Evolutionary conservation across 2,113 vertebrate species (phyloP), one percentile per base, ranked within the genome.

Genomic region (Gambusia affinis): DNA sequence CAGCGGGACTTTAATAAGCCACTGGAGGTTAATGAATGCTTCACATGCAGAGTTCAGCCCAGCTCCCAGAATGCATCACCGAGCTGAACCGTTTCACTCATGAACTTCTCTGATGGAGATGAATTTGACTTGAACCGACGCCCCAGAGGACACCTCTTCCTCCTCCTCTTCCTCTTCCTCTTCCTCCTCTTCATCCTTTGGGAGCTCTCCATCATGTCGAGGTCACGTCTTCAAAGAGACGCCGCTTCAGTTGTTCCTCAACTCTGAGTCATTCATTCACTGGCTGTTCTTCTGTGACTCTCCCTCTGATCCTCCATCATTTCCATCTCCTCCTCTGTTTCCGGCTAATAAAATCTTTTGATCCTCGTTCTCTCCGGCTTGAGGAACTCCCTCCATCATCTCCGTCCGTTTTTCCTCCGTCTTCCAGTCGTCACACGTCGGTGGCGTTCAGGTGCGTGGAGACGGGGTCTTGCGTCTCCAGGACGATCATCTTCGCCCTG

Each of bases 391-490:
- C 24, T 65, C 33, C 35, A 2, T 67, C 47, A 2, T 15, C 22
- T 64, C 29, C 62, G 27, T 39, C 37, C 64, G 3, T 8, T 14
- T 15, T 2, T 8, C 2, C 39, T 42, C 39, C 14, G 42, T 37
- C 22, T n/a, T 8, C 64, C 22, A n/a, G 19, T 47, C 3, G 17
- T 94, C 92, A 97, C 60, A 97, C 96, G 0, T 94, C 95, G 14
- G 97, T 96, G 82, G 95, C 94, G 29, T 96, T 95, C 22, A 95
- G 88, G 30, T 84, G 66, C 2, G 85, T 71, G 22, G 88, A 80
- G 31, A 78, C 82, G 1, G 72, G 81, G 3, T 89, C 88, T 67
- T 89, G 89, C 0, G 73, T 87, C n/a, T 88, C 89, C 1, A 85
- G 70, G 5, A 86, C 91, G 1, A 82, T 84, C 79, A 86, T 90